These are phyloP conservation scores for Corvus hawaiiensis DNA, from an alignment of 2,113 vertebrate genomes.

Conservation along the genomic window DNA sequence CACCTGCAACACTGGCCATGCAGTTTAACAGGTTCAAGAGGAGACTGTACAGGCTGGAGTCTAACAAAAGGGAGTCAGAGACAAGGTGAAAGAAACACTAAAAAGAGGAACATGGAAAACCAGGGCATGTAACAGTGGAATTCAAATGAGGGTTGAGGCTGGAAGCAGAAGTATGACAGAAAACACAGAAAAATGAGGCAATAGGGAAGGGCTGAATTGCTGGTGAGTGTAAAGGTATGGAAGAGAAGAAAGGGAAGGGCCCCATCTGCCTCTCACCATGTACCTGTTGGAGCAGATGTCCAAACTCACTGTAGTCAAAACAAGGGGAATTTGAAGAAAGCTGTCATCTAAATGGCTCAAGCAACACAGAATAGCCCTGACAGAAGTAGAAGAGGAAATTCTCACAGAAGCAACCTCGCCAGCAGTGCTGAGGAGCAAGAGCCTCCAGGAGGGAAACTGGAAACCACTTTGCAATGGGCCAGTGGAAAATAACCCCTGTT, in stretches of 20 bases:
- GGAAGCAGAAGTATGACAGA: neutral
- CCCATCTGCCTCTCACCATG: neutral
- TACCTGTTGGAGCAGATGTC: neutral
- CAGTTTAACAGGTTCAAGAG: neutral
- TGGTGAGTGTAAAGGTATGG: neutral
- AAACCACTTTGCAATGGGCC: neutral
- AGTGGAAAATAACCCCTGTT: neutral
- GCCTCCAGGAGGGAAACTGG: neutral
- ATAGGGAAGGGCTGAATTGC: neutral
- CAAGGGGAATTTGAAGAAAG: neutral
- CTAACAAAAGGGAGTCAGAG: constrained; percentile 2
- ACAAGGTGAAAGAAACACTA: constrained; percentile 15
- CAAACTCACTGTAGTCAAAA: neutral
- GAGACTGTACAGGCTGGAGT: neutral
- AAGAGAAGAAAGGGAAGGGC: neutral
- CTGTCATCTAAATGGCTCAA: neutral
- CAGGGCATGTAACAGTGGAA: neutral
- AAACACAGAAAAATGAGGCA: neutral
- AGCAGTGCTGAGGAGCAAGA: neutral
- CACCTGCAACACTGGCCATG: neutral
- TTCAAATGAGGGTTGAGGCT: neutral
- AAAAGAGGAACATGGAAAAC: constrained; percentile 6
- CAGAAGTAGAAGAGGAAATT: neutral
- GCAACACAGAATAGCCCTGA: neutral
- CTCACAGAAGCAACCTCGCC: neutral